phyloP scores from a whole-genome alignment of 2,113 vertebrate species.

The Salminus brasiliensis region DNA sequence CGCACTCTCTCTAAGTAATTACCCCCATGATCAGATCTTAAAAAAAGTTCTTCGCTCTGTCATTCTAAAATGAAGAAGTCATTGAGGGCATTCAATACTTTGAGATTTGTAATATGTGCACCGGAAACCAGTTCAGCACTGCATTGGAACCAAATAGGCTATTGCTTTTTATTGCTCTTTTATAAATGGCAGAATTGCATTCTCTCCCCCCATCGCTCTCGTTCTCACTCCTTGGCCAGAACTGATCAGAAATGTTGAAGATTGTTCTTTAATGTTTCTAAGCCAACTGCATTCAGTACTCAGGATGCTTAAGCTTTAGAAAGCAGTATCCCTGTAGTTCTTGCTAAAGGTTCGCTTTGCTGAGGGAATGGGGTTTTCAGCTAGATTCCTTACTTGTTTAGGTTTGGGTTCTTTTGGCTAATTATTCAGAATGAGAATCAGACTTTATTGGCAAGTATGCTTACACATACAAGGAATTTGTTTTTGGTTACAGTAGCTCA shows the following conservation, averaged over 20 bases:
- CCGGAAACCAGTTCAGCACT: constrained; percentile 3
- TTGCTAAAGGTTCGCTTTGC: no score
- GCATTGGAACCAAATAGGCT: neutral
- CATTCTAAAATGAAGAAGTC: neutral
- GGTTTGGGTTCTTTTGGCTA: no score
- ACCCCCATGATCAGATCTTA: neutral
- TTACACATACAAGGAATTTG: no score
- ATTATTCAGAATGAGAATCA: no score
- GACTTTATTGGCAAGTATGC: no score
- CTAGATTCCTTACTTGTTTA: no score
- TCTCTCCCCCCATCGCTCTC: neutral
- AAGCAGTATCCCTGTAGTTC: no score
- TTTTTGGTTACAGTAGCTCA: no score
- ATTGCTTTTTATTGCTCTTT: neutral
- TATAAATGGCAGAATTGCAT: neutral
- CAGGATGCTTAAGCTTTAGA: no score
- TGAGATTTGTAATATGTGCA: neutral
- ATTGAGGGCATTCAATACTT: neutral
- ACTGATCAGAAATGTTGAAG: neutral
- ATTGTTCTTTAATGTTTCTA: neutral
- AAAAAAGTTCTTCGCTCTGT: neutral
- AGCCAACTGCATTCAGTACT: no score
- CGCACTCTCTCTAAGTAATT: no score
- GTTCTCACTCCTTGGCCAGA: neutral
- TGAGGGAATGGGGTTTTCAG: no score